Evolutionary conservation across 2,797 vertebrate species (phyloP), one percentile per base, ranked within the genome.

Genomic region (Premnoplex brunnescens): DNA sequence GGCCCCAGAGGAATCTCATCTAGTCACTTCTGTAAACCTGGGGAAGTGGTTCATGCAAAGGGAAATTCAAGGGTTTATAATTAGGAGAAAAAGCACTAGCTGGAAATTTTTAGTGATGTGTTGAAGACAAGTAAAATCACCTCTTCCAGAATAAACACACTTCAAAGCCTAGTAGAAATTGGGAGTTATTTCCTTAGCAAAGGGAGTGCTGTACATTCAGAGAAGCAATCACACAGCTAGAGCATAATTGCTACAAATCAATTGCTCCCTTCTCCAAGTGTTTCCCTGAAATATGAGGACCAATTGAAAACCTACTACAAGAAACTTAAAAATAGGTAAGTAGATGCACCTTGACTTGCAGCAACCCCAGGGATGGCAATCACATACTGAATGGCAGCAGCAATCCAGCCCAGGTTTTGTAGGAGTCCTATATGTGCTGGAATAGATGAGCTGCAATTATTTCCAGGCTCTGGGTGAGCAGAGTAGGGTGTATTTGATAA

Each of bases 401-500:
- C 21, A 77, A 71, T 85, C 95, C 91, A 93, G 67, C 49, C 82
- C 92, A 74, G 87, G 69, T 91, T 96, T 95, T 96, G 59, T 26
- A 76, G 48, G n/a, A 95, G 64, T 28, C 36, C 68, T 66, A 43
- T 16, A 27, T 13, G 3, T 26, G 81, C 76, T 92, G 89, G 76
- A 91, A 83, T 82, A 95, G 91, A 94, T 91, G 67, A 55, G 68
- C 89, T 66, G 66, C 77, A 89, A 90, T 95, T 94, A 94, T 92
- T 78, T 95, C 90, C 91, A 94, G 74, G 80, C 91, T 95, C 88
- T 89, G 86, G 82, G 73, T 0, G 36, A 94, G 79, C 87, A 81
- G 87, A 95, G 88, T 82, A 88, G 91, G 88, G 89, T 89, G 88
- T 74, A 71, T 90, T 96, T 96, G 94, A 96, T 95, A 93, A 88